Evolutionary conservation across 2,888 invertebrate species (phyloP), one percentile per base, ranked within the genome.

Genomic region (Metallyticus violacea): DNA sequence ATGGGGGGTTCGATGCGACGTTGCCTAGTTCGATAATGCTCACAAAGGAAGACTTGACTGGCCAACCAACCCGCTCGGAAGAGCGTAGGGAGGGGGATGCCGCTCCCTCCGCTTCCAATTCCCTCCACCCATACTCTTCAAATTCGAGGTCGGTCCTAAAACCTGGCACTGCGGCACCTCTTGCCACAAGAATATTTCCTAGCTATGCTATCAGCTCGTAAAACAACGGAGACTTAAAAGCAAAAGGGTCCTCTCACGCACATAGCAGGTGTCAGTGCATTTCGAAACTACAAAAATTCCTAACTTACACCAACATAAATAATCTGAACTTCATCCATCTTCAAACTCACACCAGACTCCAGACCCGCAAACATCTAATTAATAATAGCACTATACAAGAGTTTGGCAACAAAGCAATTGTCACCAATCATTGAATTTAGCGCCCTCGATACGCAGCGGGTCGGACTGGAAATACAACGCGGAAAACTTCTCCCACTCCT

Each of bases 121-220:
- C 91, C 91, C 91, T 91, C 91, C 91, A 91, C 6, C 79, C 28
- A 29, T 91, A 92, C 91, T 91, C 92, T 92, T 91, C 91, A 92
- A 92, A 92, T 91, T 92, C 92, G 92, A 92, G 92, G 92, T 92
- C 92, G 92, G 91, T 91, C 76, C 79, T 27, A 40, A 62, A n/a
- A 26, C 25, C 81, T 6, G 76, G 84, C 40, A 62, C 40, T 62
- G 40, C 40, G 40, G 40, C 15, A 62, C 40, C 22, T 62, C 40
- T 62, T 62, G 40, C 15, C 40, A 22, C 40, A n/a, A n/a, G n/a
- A n/a, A n/a, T n/a, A n/a, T n/a, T n/a, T n/a, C n/a, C n/a, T n/a
- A n/a, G n/a, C n/a, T n/a, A n/a, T n/a, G n/a, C n/a, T n/a, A n/a
- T n/a, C n/a, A n/a, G n/a, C n/a, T n/a, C n/a, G n/a, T n/a, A n/a